Percentiles rank a stretch among this genome's conserved stretches.
Conservation (phyloP, 2,888 invertebrate genomes). For the Escarpia spicata region DNA sequence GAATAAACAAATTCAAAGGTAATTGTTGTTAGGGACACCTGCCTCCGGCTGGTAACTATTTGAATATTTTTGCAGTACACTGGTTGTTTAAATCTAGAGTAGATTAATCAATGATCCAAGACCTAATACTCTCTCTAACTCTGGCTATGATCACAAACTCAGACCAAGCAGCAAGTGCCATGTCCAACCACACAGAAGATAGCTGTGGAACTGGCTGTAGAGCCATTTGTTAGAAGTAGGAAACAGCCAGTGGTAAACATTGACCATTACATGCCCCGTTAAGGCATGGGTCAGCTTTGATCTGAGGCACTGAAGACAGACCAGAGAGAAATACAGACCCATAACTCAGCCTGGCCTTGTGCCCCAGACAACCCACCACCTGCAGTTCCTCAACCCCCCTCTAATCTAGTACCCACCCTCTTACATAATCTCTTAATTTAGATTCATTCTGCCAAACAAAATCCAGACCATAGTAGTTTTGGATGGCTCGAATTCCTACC, state of each 20-base stretch:
- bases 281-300: not conserved
- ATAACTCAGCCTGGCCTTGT: not conserved
- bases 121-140: too few species aligned
- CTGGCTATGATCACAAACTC: too few species aligned
- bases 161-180: not conserved
- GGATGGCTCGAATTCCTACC: not conserved
- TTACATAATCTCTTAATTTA: not conserved
- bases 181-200: not conserved
- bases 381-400: not conserved
- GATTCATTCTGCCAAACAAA: not conserved
- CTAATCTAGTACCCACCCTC: not conserved
- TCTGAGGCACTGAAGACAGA: not conserved
- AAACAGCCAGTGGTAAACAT: not conserved
- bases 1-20: too few species aligned
- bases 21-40: too few species aligned
- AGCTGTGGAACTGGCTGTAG: not conserved
- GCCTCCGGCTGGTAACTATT: too few species aligned
- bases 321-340: not conserved
- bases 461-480: not conserved
- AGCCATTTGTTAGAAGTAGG: not conserved
- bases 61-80: too few species aligned
- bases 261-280: not conserved
- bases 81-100: too few species aligned
- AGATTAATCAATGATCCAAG: too few species aligned
- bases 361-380: not conserved